These are phyloP conservation scores for Hystrix brachyura DNA, from an alignment of 2,113 vertebrate genomes.

Conservation along the genomic window DNA sequence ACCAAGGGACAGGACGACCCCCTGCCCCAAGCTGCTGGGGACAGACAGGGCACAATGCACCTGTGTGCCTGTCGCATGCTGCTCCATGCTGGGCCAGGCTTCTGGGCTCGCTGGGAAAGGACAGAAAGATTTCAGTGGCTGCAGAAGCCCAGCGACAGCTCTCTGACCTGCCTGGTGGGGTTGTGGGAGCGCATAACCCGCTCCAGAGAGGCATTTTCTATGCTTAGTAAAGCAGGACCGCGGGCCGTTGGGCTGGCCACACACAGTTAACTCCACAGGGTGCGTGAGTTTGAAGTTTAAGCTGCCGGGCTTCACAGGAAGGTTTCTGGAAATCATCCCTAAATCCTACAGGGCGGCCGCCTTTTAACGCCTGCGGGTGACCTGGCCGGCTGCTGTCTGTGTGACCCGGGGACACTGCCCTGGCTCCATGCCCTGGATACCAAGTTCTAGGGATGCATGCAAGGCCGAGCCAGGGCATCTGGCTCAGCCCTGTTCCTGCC, in stretches of 20 bases:
- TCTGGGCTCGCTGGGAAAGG: not conserved
- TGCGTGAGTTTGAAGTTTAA: not conserved
- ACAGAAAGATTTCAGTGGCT: not conserved
- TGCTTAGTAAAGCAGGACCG: not conserved
- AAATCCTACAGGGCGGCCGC: not conserved
- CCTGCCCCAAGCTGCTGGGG: not conserved
- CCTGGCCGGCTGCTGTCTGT: fast-evolving
- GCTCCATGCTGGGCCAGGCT: not conserved
- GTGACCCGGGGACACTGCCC: not conserved
- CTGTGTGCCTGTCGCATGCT: not conserved
- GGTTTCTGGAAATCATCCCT: not conserved
- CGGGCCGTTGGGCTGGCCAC: not conserved
- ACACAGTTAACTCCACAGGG: not conserved
- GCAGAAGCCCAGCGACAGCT: not conserved
- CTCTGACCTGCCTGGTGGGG: not conserved
- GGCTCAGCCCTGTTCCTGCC: not conserved
- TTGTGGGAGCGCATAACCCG: not conserved
- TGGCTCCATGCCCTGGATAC: not conserved
- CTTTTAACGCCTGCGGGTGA: not conserved
- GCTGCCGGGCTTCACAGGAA: not conserved
- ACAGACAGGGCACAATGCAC: not conserved
- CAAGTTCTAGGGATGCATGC: not conserved
- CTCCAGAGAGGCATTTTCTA: not conserved
- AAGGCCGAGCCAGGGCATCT: not conserved
- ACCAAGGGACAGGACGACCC: not conserved